Base-by-base conservation (phyloP, 2,797 vertebrate species). In the Scarus forsteni region DNA sequence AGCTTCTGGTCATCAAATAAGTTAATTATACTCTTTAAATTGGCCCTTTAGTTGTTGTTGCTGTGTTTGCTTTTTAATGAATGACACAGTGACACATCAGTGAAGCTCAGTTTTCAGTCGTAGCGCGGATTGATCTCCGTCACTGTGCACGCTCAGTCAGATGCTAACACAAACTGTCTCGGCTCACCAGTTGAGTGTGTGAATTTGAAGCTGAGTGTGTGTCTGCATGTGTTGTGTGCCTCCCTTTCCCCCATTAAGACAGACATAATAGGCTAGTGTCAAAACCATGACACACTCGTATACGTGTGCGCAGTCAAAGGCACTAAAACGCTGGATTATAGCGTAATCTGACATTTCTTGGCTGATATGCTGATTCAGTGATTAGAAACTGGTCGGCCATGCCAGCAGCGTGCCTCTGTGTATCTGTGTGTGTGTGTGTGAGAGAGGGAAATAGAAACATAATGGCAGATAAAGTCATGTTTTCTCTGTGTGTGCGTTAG, bases 341-440 rank as follows among this genome's bases (percentile, higher is more conserved):
- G 84, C 36, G 4, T 88, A 88, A 86, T 88, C 83, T 79, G 86
- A 81, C 81, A 73, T 84, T 85, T 87, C 73, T 90, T 88, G 84
- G 70, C 61, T 60, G 74, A 87, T 76, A 73, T 80, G 79, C 51
- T 80, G 85, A 90, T 85, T 92, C 80, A 81, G 79, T 10, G 76
- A 89, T 88, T 89, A 84, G 76, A 88, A 87, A 84, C 65, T 68
- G 74, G 80, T 75, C 70, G 61, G 67, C 56, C 46, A 49, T 72
- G 84, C 86, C 75, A 87, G 81, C 58, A 73, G 67, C 10, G 59
- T 54, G 49, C 64, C 61, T 60, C 65, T 64, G 66, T 27, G 27
- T 27, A 27, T 27, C 27, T 27, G 2, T 27, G 4, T 62, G 58
- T 56, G 40, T 39, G n/a, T 60, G 60, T 8, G 46, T 66, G 49